phyloP scores from a whole-genome alignment of 2,797 vertebrate genomes.

The Anas bahamensis region DNA sequence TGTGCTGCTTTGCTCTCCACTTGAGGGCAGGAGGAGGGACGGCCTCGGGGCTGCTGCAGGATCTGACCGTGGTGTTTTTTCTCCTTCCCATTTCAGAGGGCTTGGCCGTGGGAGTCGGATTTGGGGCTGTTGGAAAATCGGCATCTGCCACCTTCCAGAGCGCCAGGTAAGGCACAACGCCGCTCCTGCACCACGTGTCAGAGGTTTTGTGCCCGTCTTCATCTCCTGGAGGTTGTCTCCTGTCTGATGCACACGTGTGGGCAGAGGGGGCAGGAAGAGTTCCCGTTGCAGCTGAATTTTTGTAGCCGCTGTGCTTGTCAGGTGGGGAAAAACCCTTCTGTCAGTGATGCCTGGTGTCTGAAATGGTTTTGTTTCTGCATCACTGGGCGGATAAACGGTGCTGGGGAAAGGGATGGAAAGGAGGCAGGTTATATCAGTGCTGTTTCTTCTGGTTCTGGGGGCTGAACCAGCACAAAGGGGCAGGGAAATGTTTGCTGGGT shows the following conservation, averaged over 20 bases:
- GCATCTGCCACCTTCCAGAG: conserved; percentile 91
- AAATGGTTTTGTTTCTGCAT: neutral
- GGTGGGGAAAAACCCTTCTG: neutral
- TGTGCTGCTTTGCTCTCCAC: accelerated
- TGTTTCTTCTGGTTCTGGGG: neutral
- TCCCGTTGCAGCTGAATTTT: accelerated
- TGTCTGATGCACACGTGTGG: neutral
- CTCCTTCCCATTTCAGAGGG: conserved; percentile 86
- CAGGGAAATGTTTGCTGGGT: no score
- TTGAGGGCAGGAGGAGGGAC: neutral
- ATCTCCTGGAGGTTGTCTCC: neutral
- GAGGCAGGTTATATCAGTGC: neutral
- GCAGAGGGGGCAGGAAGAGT: neutral
- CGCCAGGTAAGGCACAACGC: conserved; percentile 83
- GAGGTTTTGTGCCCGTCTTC: accelerated
- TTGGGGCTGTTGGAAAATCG: conserved; percentile 91
- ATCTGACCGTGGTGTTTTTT: neutral
- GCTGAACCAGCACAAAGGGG: no score
- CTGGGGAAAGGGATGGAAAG: neutral
- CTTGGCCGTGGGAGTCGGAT: conserved; percentile 94
- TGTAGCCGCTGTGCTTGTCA: neutral
- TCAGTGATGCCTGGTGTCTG: neutral
- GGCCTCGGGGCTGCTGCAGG: neutral
- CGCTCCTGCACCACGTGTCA: accelerated
- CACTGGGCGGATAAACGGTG: neutral